Percentiles rank a stretch among this genome's conserved stretches.
Conservation (phyloP, 2,113 vertebrate species). For the Anas platyrhynchos region DNA sequence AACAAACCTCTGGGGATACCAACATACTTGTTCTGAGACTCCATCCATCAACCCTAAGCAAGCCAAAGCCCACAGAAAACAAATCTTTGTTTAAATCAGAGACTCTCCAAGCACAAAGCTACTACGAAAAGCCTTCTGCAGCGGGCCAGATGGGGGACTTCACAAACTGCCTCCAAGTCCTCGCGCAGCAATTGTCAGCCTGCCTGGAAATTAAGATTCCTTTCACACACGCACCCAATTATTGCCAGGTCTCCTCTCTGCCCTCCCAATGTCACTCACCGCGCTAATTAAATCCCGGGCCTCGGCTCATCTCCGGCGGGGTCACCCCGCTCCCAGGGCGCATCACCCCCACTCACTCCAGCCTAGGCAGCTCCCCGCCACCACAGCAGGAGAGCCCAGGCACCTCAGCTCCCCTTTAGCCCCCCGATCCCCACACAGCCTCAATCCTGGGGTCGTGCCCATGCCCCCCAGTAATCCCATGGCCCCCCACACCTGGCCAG, state of each 20-base stretch:
- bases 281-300: background rate
- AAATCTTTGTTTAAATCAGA: constrained; percentile 39
- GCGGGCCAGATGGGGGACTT: constrained; percentile 11
- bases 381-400: background rate
- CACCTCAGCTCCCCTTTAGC: background rate
- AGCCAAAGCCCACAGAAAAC: constrained; percentile 16
- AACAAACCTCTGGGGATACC: background rate
- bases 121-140: background rate
- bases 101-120: background rate
- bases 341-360: rapidly evolving
- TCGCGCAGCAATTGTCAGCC: constrained; percentile 38
- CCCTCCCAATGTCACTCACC: background rate
- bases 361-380: background rate
- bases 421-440: background rate
- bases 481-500: too few species aligned
- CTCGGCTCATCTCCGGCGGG: background rate
- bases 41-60: background rate
- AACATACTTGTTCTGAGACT: background rate
- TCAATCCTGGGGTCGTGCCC: rapidly evolving
- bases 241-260: constrained; percentile 43
- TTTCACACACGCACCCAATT: constrained; percentile 38
- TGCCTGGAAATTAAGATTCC: constrained; percentile 62
- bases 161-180: constrained; percentile 27
- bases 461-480: too few species aligned
- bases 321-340: background rate